Conservation (phyloP, 2,888 invertebrate species). For the Torymus tubicola region DNA sequence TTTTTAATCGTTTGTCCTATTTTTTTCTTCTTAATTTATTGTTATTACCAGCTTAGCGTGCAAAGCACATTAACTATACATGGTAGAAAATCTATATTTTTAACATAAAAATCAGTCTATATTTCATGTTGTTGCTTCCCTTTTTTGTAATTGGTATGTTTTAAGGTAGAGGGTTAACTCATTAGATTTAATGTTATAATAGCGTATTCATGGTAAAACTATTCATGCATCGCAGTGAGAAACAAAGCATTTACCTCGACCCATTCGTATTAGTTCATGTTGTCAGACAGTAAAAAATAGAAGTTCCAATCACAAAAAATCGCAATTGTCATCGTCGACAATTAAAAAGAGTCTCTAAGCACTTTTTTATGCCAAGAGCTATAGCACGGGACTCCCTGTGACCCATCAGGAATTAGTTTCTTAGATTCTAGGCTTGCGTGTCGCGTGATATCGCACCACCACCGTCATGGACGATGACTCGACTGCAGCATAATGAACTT, state of each 20-base stretch:
- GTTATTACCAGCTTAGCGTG: too few relatives aligned
- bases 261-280: too few relatives aligned
- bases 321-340: conserved; percentile 47
- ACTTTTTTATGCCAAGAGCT: conserved; percentile 4
- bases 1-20: too few relatives aligned
- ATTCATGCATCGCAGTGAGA: not conserved
- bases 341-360: conserved; percentile 29
- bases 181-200: conserved; percentile 28
- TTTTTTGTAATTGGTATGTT: not conserved
- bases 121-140: too few relatives aligned
- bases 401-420: conserved; percentile 44
- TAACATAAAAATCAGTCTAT: too few relatives aligned
- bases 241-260: not conserved
- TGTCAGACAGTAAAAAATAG: too few relatives aligned
- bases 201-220: conserved; percentile 18
- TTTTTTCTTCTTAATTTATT: too few relatives aligned
- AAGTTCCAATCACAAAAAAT: not conserved
- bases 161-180: not conserved
- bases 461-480: conserved; percentile 51
- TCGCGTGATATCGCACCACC: conserved; percentile 45
- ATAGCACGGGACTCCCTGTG: too few relatives aligned
- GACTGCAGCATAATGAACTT: conserved; percentile 48
- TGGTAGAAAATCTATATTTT: too few relatives aligned
- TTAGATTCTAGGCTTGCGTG: conserved; percentile 48
- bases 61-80: too few relatives aligned